These are phyloP conservation scores for Neogale vison DNA, from an alignment of 2,113 vertebrate genomes.

Conservation along the genomic window DNA sequence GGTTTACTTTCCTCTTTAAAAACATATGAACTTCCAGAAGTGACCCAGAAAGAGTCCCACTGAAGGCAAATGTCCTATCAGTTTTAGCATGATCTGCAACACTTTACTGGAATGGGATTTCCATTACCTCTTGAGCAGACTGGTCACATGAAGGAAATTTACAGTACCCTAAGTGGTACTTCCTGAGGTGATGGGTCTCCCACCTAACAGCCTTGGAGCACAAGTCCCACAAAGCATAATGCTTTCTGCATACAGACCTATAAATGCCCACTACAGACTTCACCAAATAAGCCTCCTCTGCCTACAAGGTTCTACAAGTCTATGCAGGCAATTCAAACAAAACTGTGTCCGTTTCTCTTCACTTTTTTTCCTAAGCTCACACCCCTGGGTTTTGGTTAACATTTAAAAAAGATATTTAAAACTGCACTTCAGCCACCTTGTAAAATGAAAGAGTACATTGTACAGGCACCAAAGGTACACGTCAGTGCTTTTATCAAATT, in stretches of 20 bases:
- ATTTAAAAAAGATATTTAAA: slow-evolving; percentile 67
- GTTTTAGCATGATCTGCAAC: neutral
- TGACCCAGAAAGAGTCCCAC: neutral
- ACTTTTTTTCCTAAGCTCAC: slow-evolving; percentile 55
- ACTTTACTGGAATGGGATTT: slow-evolving; percentile 27
- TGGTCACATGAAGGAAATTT: neutral
- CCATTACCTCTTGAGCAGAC: neutral
- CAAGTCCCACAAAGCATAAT: neutral
- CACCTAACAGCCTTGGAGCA: neutral
- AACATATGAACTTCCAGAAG: slow-evolving; percentile 10
- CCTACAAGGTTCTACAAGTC: slow-evolving; percentile 6
- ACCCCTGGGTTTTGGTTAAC: slow-evolving; percentile 67
- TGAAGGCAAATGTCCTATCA: slow-evolving; percentile 7
- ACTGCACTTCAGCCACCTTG: slow-evolving; percentile 53
- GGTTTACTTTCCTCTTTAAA: slow-evolving; percentile 34
- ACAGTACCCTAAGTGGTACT: slow-evolving; percentile 47
- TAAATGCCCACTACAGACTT: slow-evolving; percentile 45
- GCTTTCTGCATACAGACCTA: slow-evolving; percentile 22
- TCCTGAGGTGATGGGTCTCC: slow-evolving; percentile 42
- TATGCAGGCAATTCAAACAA: slow-evolving; percentile 37
- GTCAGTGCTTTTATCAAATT: slow-evolving; percentile 74
- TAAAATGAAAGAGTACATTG: slow-evolving; percentile 76
- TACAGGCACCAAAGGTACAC: slow-evolving; percentile 53
- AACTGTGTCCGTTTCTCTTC: slow-evolving; percentile 1
- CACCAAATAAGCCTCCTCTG: slow-evolving; percentile 16